phyloP scores from a whole-genome alignment of 2,888 invertebrate genomes.

The Perithous albicinctus region DNA sequence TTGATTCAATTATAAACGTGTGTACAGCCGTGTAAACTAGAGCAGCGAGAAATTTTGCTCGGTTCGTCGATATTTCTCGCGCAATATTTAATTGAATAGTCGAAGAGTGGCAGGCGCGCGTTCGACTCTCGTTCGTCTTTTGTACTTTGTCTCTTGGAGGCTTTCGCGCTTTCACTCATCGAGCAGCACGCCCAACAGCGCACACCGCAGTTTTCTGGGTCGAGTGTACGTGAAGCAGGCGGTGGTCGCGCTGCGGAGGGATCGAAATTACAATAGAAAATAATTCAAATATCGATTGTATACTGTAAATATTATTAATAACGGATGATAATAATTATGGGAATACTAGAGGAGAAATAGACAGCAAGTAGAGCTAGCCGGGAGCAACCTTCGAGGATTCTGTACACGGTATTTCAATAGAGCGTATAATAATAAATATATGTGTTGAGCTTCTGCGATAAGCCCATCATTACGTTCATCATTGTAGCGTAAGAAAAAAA shows the following conservation, averaged over 20 bases:
- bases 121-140: conserved; percentile 14
- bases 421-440: conserved; percentile 6
- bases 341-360: no score
- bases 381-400: background rate
- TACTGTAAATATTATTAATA: no score
- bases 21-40: background rate
- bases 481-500: conserved; percentile 65
- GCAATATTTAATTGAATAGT: conserved; percentile 17
- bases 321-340: no score
- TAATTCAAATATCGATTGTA: conserved; percentile 70
- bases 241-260: background rate
- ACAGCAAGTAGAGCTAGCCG: no score
- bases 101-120: conserved; percentile 13
- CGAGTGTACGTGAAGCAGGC: conserved; percentile 36
- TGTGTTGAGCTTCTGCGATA: conserved; percentile 54
- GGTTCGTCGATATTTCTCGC: background rate
- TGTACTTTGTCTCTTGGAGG: conserved; percentile 5
- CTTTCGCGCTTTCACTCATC: background rate
- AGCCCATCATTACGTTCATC: conserved; percentile 65
- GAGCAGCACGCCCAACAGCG: background rate
- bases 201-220: conserved; percentile 52
- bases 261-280: conserved; percentile 33
- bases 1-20: background rate
- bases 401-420: background rate
- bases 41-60: background rate